Evolutionary conservation across 2,113 vertebrate genomes (phyloP), one percentile per base, ranked within the genome.

Genomic region (Leptocoma aspasia): DNA sequence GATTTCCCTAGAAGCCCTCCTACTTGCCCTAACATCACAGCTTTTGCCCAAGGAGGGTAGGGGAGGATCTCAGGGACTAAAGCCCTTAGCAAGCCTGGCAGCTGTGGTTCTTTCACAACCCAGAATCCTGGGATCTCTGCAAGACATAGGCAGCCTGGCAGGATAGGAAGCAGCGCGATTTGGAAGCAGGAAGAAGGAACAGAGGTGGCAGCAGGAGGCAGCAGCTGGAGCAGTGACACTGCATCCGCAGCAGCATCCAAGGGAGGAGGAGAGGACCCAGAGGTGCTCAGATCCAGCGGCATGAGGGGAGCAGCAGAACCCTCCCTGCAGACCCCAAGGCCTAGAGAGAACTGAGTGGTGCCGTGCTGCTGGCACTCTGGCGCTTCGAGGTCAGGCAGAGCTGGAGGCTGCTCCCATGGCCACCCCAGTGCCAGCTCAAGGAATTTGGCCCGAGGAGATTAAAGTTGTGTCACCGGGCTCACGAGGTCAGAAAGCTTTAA

Each of bases 281-380:
- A 85, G 69, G 64, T 7, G 33, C 66, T 49, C 7, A 0, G 8
- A 41, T 52, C 80, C 65, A 53, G 24, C 1, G 0, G 77, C 57
- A 22, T 0, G 1, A 54, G 24, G 54, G 5, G 3, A 72, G 89
- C 20, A 7, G 73, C 45, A 63, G 64, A 76, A 75, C 16, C 37
- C 31, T 73, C 79, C 50, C 47, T 15, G 35, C 2, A 33, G 64
- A 19, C 2, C 2, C 20, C 7, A 19, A 39, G 5, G 10, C 35
- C 47, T 5, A 13, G 44, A 60, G 39, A 75, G 63, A 50, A 22
- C 14, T 2, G 6, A 26, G 3, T 0, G 14, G 28, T 37, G 44
- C 37, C 1, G 0, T 3, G 2, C n/a, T 24, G 66, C n/a, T 2
- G 0, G 72, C 35, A 8, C 33, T 20, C 30, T 3, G 5, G 53